Percentiles rank a stretch among this genome's conserved stretches.
phyloP scores from a whole-genome alignment of 2,888 invertebrate genomes.

The Agonopterix heracliana region DNA sequence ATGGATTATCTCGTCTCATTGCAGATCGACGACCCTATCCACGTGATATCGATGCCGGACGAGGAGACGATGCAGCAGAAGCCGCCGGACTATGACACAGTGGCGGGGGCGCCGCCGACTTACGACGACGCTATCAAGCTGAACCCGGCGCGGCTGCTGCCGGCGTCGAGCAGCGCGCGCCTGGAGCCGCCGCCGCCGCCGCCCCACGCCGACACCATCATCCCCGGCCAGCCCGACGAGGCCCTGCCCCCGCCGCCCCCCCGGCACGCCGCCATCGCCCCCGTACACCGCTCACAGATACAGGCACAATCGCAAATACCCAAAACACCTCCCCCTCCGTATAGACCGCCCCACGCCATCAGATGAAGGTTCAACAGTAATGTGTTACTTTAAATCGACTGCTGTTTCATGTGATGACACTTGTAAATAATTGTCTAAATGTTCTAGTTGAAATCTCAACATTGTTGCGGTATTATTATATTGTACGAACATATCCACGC shows the following conservation, averaged over 20 bases:
- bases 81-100: constrained; percentile 83
- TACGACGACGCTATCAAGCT: constrained; percentile 85
- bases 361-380: constrained; percentile 56
- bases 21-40: constrained; percentile 80
- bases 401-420: constrained; percentile 70
- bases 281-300: constrained; percentile 47
- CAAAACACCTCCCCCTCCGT: constrained; percentile 70
- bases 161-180: constrained; percentile 50
- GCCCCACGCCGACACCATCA: constrained; percentile 5
- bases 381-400: constrained; percentile 66
- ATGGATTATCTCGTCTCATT: constrained; percentile 24
- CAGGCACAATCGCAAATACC: constrained; percentile 36
- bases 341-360: constrained; percentile 67
- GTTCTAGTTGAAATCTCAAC: constrained; percentile 24
- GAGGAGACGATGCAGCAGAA: constrained; percentile 79
- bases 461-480: constrained; percentile 60
- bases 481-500: constrained; percentile 57
- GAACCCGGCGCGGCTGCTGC: constrained; percentile 76
- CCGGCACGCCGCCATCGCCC: constrained; percentile 31
- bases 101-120: constrained; percentile 81
- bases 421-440: constrained; percentile 27
- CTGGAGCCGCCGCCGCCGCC: constrained; percentile 33
- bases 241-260: constrained; percentile 19
- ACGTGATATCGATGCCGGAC: constrained; percentile 79
- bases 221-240: constrained; percentile 24